Base-by-base conservation (phyloP, 2,797 vertebrate species). In the Liasis olivaceus region DNA sequence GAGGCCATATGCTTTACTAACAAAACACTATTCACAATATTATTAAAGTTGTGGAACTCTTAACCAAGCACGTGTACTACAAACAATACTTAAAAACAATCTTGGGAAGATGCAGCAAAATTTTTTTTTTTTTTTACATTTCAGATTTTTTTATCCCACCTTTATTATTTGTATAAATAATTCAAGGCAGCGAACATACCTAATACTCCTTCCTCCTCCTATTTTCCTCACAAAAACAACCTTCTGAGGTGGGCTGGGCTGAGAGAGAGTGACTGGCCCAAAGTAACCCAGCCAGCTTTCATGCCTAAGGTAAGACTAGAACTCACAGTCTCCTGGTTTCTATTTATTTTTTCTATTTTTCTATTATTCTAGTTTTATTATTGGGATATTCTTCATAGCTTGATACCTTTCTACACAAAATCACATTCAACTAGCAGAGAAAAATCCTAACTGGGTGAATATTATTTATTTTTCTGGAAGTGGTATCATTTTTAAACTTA, bases 1-100 rank as follows among this genome's bases (percentile, higher is more conserved):
- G 93, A 96, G 90, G 56, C 62, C 31, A 0, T 22, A 62, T 87
- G 88, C 54, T 26, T 77, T 63, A 60, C 26, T n/a, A 87, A 85
- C 47, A 92, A 36, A 89, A 92, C 8, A 9, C 7, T 6, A 13
- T 54, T 89, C 59, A 87, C 11, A 1, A 64, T 3, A 84, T 63
- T 56, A 72, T 47, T 4, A 7, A 14, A 24, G 66, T 9, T 6
- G 5, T 26, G 54, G 28, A 72, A 92, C 31, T 0, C 17, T 1
- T 11, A 47, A 81, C 13, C 0, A 8, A 56, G 58, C 22, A 64
- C 4, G 26, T 42, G n/a, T n/a, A 17, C 8, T 47, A 11, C 28
- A 4, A 24, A 72, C 13, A 58, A 60, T 26, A 12, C 20, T 31
- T 26, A 1, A 13, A 87, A 22, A 56, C 14, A 56, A 1, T 36